These are phyloP conservation scores for Rhopalosiphum maidis DNA, from an alignment of 1,140 invertebrate species.

Conservation along the genomic window DNA sequence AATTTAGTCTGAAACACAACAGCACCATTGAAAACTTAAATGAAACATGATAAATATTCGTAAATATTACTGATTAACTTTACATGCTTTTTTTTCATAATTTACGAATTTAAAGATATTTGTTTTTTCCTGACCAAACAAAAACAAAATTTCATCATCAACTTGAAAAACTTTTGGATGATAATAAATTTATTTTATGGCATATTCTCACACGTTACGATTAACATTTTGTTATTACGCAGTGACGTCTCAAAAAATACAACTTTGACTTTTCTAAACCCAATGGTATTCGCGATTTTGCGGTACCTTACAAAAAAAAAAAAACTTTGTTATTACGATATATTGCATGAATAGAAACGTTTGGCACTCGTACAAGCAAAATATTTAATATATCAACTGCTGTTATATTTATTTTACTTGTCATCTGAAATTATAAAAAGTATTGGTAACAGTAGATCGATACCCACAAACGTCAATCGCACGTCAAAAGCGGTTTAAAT, in stretches of 20 bases:
- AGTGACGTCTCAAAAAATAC: neutral
- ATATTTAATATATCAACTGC: neutral
- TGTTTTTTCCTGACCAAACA: neutral
- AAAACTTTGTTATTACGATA: neutral
- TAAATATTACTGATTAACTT: conserved; percentile 4
- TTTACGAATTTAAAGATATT: neutral
- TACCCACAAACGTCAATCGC: neutral
- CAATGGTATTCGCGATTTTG: neutral
- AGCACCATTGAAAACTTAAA: neutral
- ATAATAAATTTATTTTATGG: neutral
- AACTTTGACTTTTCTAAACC: neutral
- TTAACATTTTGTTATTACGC: neutral
- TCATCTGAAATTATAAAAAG: neutral
- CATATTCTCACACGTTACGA: neutral
- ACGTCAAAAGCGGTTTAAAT: neutral
- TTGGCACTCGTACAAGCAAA: neutral
- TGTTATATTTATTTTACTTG: neutral
- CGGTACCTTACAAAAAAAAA: neutral
- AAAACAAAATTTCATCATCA: neutral
- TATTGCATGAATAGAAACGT: neutral
- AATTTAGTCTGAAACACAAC: neutral
- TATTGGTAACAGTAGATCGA: neutral
- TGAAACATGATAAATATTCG: neutral
- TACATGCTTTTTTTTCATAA: neutral
- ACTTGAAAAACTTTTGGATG: neutral